These are phyloP conservation scores for Drosophila nebulosa DNA, from an alignment of 1,140 invertebrate genomes.

Conservation along the genomic window DNA sequence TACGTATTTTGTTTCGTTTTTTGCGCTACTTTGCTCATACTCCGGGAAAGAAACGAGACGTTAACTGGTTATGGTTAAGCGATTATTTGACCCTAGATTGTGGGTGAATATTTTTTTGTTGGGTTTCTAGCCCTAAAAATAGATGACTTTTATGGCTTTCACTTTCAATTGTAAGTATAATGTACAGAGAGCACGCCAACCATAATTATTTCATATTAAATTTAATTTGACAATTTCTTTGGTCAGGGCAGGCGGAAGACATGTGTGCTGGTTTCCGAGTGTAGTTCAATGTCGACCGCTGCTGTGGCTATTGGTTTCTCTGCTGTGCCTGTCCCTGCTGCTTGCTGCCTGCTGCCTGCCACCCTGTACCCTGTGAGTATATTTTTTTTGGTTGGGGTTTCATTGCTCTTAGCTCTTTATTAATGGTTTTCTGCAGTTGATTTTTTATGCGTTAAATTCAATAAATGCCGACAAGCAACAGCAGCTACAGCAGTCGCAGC, in stretches of 20 bases:
- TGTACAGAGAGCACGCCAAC: conserved; percentile 27
- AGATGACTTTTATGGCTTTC: conserved; percentile 36
- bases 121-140: not conserved
- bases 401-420: conserved; percentile 44
- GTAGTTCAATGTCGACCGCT: conserved; percentile 61
- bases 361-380: conserved; percentile 33
- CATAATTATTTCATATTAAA: conserved; percentile 38
- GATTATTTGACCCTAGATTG: not conserved
- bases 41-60: not conserved
- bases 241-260: conserved; percentile 34
- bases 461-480: conserved; percentile 47
- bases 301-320: not conserved
- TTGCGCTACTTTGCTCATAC: not conserved
- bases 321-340: conserved; percentile 16
- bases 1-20: not conserved
- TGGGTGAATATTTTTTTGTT: not conserved
- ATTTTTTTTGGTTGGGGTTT: conserved; percentile 11
- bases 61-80: not conserved
- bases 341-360: conserved; percentile 28
- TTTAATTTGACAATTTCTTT: conserved; percentile 48
- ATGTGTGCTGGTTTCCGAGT: conserved; percentile 13
- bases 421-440: conserved; percentile 69
- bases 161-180: conserved; percentile 33
- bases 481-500: conserved; percentile 29
- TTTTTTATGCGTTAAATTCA: conserved; percentile 63